Percentiles rank a stretch among this genome's conserved stretches.
Conservation (phyloP, 2,797 vertebrate species). For the Cryptoprocta ferox region DNA sequence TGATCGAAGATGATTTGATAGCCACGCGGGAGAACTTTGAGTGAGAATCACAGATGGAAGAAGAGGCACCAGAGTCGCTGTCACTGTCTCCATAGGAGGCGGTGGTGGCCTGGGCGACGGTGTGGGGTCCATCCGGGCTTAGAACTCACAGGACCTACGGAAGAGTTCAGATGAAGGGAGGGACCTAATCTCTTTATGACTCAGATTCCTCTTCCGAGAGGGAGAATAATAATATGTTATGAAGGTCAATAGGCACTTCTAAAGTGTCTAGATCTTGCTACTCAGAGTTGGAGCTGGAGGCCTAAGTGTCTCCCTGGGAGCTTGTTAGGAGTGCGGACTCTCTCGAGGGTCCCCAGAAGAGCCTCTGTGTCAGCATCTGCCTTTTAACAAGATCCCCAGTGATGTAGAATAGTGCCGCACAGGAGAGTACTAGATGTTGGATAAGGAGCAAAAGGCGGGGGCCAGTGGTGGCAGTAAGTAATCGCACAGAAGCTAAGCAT, state of each 20-base stretch:
- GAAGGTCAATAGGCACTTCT: background rate
- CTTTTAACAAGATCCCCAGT: background rate
- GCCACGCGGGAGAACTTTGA: background rate
- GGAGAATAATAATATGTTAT: no score
- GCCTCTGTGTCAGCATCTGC: background rate
- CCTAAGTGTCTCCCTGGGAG: background rate
- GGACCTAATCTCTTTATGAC: background rate
- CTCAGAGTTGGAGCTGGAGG: background rate
- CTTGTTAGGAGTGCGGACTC: background rate
- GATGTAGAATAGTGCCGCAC: background rate
- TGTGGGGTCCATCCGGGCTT: no score
- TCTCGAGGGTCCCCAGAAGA: background rate
- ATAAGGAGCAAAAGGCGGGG: background rate
- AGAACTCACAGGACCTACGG: background rate
- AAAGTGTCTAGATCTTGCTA: background rate
- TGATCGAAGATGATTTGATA: background rate
- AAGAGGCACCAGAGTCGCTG: background rate
- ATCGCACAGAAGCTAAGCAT: background rate
- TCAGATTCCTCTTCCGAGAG: background rate
- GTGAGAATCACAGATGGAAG: background rate
- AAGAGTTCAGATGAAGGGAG: background rate
- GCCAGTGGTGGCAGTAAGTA: background rate
- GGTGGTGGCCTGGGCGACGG: background rate
- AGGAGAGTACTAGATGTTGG: background rate
- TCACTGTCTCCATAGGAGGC: no score